Percentiles rank a stretch among this genome's conserved stretches.
Evolutionary conservation across 2,797 vertebrate species (phyloP).

Genomic region (Columba guinea): DNA sequence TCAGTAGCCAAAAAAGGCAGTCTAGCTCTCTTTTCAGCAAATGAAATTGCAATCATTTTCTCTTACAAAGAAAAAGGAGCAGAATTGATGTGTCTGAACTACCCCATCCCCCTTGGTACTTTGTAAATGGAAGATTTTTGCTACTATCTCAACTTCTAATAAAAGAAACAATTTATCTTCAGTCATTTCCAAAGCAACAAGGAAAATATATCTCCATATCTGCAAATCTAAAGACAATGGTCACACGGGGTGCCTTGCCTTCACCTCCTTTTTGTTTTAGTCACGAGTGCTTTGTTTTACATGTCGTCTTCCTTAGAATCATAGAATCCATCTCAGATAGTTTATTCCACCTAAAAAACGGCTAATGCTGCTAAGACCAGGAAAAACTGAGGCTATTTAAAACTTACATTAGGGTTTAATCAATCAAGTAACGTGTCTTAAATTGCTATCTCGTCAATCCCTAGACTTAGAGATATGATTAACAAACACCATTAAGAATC

Average conservation of each 20-base stretch:
- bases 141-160: background rate
- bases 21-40: conserved; percentile 19
- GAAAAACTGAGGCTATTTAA: background rate
- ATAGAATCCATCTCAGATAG: background rate
- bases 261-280: background rate
- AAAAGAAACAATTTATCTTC: conserved; percentile 14
- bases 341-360: background rate
- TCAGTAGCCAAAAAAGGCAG: background rate
- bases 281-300: background rate
- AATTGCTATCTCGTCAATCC: background rate
- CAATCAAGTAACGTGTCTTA: background rate
- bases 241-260: background rate
- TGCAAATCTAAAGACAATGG: background rate
- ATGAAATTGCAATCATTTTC: background rate
- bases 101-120: conserved; percentile 6
- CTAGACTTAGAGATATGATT: background rate
- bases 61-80: conserved; percentile 30
- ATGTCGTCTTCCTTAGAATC: background rate
- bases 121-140: conserved; percentile 18
- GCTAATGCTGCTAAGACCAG: background rate
- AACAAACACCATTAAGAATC: background rate
- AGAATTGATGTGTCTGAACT: background rate
- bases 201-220: background rate
- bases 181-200: conserved; percentile 52
- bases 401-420: background rate